Evolutionary conservation across 1,140 invertebrate species (phyloP), one percentile per base, ranked within the genome.

Genomic region (Dreissena polymorpha): DNA sequence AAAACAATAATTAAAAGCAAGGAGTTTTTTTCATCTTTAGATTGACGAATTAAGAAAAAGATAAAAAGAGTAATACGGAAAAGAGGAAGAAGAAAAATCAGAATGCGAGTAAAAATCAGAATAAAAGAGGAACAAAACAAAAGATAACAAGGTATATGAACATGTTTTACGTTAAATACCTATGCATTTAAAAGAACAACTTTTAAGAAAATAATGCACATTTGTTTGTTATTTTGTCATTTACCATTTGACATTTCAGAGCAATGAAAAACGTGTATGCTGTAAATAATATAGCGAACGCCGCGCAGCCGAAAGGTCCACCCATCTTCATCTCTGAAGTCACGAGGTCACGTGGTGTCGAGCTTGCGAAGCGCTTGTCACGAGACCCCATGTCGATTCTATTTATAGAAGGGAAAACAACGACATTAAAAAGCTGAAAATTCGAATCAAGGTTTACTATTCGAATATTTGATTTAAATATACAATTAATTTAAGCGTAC

Each of bases 211-310:
- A n/a, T n/a, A n/a, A n/a, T n/a, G 2, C 39, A 39, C 8, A 39
- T 39, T 39, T 5, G 3, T 39, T 39, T 18, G n/a, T 23, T 69
- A 69, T 29, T n/a, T 23, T 69, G 29, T 29, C 29, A 69, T 3
- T 12, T 75, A 75, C 72, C 57, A 53, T 23, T 53, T 75, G 21
- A 63, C 72, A 75, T 29, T 75, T 75, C 7, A 53, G n/a, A 57
- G 72, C 63, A 21, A 75, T 60, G 27, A 60, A 75, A 51, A 63
- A 75, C 39, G 72, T 75, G 25, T 75, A 75, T 16, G 63, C 23
- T 12, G 72, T 75, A 18, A 75, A 75, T 49, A 57, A 57, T 60
- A 63, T 0, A 21, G 57, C 53, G 63, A 27, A 75, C 10, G 39
- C 21, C n/a, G 39, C 55, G 7, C 25, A 53, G 72, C 72, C 55